Evolutionary conservation across 2,888 invertebrate genomes (phyloP).

Genomic region (Leptopilina myrica): DNA sequence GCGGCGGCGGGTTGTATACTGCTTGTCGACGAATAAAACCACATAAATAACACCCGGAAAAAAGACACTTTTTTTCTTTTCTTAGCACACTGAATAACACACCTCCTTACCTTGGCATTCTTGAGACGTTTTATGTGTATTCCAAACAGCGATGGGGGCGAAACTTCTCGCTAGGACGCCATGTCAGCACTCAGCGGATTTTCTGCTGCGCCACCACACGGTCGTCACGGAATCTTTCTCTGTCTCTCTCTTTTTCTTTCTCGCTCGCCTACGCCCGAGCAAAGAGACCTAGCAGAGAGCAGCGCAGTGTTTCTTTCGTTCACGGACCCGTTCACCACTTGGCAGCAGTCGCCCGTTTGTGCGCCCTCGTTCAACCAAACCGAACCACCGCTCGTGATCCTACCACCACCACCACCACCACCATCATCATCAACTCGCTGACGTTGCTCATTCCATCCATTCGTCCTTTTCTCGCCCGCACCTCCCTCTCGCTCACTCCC

Average conservation of each 20-base stretch:
- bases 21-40: constrained; percentile 62
- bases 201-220: constrained; percentile 72
- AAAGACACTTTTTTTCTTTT: constrained; percentile 26
- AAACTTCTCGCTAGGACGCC: constrained; percentile 70
- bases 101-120: constrained; percentile 71
- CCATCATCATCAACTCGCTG: constrained; percentile 43
- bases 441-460: constrained; percentile 50
- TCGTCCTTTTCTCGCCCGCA: constrained; percentile 46
- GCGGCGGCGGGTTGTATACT: constrained; percentile 59
- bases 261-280: constrained; percentile 71
- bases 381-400: constrained; percentile 57
- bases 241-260: background rate
- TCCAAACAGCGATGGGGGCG: constrained; percentile 55
- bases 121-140: constrained; percentile 59
- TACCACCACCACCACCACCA: constrained; percentile 62
- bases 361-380: constrained; percentile 72
- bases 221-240: constrained; percentile 63
- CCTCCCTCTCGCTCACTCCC: constrained; percentile 46
- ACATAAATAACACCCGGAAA: constrained; percentile 59
- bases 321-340: constrained; percentile 67
- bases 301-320: constrained; percentile 60
- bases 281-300: constrained; percentile 50
- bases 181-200: constrained; percentile 71
- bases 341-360: constrained; percentile 60
- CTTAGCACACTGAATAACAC: constrained; percentile 31